Percentiles rank a stretch among this genome's conserved stretches.
Conservation (phyloP, 2,113 vertebrate species). For the Amphilophus citrinellus region DNA sequence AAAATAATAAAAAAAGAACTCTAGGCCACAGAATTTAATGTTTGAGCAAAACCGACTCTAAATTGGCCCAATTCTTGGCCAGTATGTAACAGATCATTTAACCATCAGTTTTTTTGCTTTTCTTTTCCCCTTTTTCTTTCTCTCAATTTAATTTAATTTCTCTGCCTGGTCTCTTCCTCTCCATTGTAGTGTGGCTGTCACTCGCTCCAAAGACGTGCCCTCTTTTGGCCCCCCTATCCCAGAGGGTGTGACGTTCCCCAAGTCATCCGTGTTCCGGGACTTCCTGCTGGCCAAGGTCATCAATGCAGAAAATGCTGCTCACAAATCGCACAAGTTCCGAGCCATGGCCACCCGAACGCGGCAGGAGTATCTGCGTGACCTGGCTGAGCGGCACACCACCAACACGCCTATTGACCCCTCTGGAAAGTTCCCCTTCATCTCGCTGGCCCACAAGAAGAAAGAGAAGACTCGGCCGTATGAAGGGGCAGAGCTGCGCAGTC, state of each 20-base stretch:
- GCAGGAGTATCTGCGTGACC: constrained; percentile 97
- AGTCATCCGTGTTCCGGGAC: constrained; percentile 98
- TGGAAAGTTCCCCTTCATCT: constrained; percentile 98
- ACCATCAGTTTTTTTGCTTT: not conserved
- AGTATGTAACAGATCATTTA: not conserved
- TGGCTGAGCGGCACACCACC: constrained; percentile 97
- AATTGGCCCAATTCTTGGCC: not conserved
- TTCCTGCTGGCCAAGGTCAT: constrained; percentile 98
- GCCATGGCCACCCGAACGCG: constrained; percentile 98
- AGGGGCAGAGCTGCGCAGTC: constrained; percentile 92
- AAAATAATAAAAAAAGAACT: not conserved
- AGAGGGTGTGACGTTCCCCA: constrained; percentile 95
- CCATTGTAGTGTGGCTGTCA: constrained; percentile 90
- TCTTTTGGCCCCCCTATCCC: constrained; percentile 97
- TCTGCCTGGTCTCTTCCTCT: constrained; percentile 11
- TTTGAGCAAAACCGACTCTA: not conserved
- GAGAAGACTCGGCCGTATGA: constrained; percentile 92
- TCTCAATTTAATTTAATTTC: not conserved
- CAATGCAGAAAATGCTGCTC: constrained; percentile 97
- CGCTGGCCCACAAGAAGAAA: constrained; percentile 96
- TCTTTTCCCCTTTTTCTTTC: not conserved
- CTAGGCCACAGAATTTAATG: not conserved
- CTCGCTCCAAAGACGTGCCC: constrained; percentile 96
- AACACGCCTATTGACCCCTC: constrained; percentile 98
- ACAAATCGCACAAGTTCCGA: constrained; percentile 97